Percentiles rank a stretch among this genome's conserved stretches.
phyloP scores from a whole-genome alignment of 2,797 vertebrate genomes.

The Etheostoma nigrum region DNA sequence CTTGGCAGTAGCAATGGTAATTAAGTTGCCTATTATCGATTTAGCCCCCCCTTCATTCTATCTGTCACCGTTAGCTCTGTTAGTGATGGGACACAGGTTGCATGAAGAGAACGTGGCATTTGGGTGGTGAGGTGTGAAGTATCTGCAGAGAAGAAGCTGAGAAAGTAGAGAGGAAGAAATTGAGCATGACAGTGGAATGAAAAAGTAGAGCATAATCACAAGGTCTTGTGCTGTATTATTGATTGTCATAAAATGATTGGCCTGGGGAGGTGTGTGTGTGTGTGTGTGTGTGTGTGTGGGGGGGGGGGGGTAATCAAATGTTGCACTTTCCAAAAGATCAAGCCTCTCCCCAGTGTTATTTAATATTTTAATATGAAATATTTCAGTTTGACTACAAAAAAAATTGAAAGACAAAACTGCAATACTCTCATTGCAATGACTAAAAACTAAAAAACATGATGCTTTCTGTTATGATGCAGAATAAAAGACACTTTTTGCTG shows the following conservation, averaged over 20 bases:
- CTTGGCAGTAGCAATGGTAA: conserved; percentile 60
- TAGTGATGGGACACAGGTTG: conserved; percentile 21
- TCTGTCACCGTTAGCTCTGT: conserved; percentile 53
- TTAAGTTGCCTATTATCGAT: conserved; percentile 79
- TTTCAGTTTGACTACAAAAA: neutral
- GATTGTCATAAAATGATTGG: neutral
- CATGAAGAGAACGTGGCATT: neutral
- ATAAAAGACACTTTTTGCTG: neutral
- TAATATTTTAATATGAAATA: too few species aligned
- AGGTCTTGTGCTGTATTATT: neutral
- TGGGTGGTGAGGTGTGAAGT: conserved; percentile 2
- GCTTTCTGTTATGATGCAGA: neutral
- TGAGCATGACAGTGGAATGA: neutral
- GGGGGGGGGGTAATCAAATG: neutral
- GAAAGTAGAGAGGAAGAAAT: neutral
- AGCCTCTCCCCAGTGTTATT: neutral
- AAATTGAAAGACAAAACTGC: neutral
- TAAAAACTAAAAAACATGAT: neutral
- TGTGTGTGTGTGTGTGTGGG: too few species aligned
- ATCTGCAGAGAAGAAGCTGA: neutral
- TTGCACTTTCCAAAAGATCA: neutral
- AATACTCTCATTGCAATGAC: neutral
- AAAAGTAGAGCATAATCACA: neutral
- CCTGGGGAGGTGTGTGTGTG: neutral
- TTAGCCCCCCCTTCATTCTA: conserved; percentile 63